Percentiles rank a stretch among this genome's conserved stretches.
phyloP scores from a whole-genome alignment of 2,888 invertebrate genomes.

The Cheilosia impressa region DNA sequence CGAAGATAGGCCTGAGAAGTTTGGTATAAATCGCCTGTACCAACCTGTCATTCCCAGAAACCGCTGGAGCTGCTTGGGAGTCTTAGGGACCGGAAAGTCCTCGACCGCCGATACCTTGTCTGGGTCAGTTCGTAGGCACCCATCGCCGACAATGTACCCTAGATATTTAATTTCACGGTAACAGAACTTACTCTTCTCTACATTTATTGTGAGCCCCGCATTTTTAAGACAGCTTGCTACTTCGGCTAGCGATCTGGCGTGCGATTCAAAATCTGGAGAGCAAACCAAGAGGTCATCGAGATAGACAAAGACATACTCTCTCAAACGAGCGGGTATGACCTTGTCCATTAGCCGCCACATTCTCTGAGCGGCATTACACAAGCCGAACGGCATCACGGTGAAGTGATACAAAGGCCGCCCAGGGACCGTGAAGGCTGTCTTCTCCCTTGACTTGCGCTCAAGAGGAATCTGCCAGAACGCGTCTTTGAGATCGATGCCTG shows the following conservation, averaged over 20 bases:
- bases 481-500: no score
- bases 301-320: no score
- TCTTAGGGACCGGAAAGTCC: not conserved
- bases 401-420: no score
- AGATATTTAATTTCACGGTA: not conserved
- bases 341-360: no score
- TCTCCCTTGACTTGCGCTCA: no score
- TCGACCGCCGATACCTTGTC: not conserved
- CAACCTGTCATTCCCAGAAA: no score
- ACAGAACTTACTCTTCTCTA: not conserved
- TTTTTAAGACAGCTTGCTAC: not conserved
- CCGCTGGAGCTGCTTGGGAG: not conserved
- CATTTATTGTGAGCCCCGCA: not conserved
- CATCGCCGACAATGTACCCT: not conserved
- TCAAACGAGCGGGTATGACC: no score
- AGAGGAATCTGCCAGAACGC: no score
- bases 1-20: not conserved
- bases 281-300: not conserved
- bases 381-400: no score
- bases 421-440: no score
- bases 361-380: no score
- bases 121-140: not conserved
- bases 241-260: not conserved
- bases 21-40: not conserved
- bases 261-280: not conserved